phyloP scores from a whole-genome alignment of 2,113 vertebrate species.

The Ia io region DNA sequence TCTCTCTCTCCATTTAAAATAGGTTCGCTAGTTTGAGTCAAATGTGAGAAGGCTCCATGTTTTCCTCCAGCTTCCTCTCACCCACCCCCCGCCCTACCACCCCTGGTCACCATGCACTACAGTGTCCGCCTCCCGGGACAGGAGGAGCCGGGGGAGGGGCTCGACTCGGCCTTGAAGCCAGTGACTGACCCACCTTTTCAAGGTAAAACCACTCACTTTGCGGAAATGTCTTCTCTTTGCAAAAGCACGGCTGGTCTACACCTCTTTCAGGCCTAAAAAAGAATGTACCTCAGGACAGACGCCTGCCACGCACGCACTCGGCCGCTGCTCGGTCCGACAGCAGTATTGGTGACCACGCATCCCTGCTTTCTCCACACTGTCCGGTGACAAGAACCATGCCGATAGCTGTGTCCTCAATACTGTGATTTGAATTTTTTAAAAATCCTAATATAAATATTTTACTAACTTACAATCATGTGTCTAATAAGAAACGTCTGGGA shows the following conservation, averaged over 20 bases:
- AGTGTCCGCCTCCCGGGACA: neutral
- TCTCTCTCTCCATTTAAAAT: neutral
- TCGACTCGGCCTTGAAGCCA: neutral
- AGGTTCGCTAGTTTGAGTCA: neutral
- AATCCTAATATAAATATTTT: neutral
- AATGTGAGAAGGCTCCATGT: neutral
- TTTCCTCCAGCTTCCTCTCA: neutral
- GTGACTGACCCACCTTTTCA: neutral
- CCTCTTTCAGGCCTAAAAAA: neutral
- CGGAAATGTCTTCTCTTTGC: neutral
- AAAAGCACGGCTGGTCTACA: neutral
- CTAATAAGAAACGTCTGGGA: neutral
- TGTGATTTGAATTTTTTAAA: conserved; percentile 25
- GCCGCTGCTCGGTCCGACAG: too few species aligned
- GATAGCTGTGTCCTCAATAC: neutral
- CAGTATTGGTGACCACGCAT: neutral
- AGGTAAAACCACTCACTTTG: neutral
- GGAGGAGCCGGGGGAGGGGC: neutral
- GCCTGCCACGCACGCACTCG: neutral
- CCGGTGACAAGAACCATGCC: neutral
- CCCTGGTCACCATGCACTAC: fast-evolving
- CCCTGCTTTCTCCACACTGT: neutral
- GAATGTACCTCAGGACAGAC: conserved; percentile 35
- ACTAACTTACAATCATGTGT: neutral
- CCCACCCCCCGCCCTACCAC: too few species aligned